Evolutionary conservation across 2,113 vertebrate species (phyloP), one percentile per base, ranked within the genome.

Genomic region (Pituophis catenifer): DNA sequence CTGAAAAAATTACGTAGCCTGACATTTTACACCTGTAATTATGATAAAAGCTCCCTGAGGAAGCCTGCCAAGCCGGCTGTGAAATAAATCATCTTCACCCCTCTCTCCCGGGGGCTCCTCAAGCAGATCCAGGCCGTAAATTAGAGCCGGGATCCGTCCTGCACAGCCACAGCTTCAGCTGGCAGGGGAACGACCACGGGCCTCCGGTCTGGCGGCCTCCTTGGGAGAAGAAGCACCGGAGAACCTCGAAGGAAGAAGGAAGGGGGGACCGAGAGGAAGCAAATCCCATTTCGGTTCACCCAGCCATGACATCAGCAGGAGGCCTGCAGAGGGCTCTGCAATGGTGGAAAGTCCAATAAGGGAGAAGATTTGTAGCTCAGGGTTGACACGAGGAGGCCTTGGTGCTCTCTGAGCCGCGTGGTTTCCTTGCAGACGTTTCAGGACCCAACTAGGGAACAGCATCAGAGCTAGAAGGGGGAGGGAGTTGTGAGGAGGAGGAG

Each of bases 1-100:
- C 58, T 58, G 88, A 85, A 58, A 58, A 89, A 93, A 89, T 93
- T 85, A 89, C 5, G 70, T 50, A 52, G 65, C 70, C 92, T 93
- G 92, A 89, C 88, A 59, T 90, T 58, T 92, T 59, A 93, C 88
- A 93, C 92, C 92, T 93, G 92, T 89, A 90, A 90, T 90, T 93
- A 90, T 93, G 92, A 93, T 89, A 90, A 89, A 93, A 90, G 92
- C 70, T 90, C 92, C 54, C 24, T 1, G 38, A 29, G 44, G 92
- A 93, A 90, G 92, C 13, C 88, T 58, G 92, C 65, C 88, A 90
- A 89, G 54, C 26, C 24, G 4, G 88, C 65, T 58, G 53, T 2
- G 65, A 52, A 50, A 58, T 85, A 58, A 93, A 90, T 90, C 38
- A 89, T 17, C 53, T 23, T 13, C 21, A 1, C 38, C 50, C 91